Evolutionary conservation across 2,113 vertebrate genomes (phyloP), one percentile per base, ranked within the genome.

Genomic region (Microcebus tavaratra): DNA sequence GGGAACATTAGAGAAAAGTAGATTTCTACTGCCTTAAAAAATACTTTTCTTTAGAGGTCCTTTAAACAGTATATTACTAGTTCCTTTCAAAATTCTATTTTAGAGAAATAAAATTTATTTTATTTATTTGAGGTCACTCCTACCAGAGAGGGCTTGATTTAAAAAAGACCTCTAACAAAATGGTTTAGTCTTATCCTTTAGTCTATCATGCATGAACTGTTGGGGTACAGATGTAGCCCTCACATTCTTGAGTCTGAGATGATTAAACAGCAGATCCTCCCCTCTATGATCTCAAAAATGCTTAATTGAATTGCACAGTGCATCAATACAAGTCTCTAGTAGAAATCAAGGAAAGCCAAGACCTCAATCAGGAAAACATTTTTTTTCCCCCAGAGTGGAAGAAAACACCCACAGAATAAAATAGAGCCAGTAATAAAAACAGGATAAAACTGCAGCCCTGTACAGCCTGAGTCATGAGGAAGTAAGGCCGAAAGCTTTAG

Each of bases 41-140:
- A 82, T 17, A 45, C 4, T 57, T 95, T 82, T 95, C 21, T 88
- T 50, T 42, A 88, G 36, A 4, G 1, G 67, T 39, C 82, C 31
- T 68, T 79, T 42, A 90, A 67, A 80, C 14, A 79, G 18, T 20
- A 42, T 80, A 53, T 45, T 96, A 82, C 45, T 79, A 68, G 48
- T 42, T 92, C 27, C 42, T 57, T 91, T 79, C 20, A 63, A 92
- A 93, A 75, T 93, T 91, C 31, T 73, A 0, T 78, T 53, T 48
- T 86, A 83, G 42, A 86, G n/a, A 95, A 82, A n/a, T 78, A 61
- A 76, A 50, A 76, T 23, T 81, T 86, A 63, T 65, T 75, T 84
- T 34, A 12, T 88, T 70, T 68, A 72, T 78, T 65, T 95, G 18
- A 86, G 36, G 25, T 57, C 48, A 53, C 9, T 18, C 20, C 39